Conservation (phyloP, 2,113 vertebrate genomes). For the Zosterops pallidus region DNA sequence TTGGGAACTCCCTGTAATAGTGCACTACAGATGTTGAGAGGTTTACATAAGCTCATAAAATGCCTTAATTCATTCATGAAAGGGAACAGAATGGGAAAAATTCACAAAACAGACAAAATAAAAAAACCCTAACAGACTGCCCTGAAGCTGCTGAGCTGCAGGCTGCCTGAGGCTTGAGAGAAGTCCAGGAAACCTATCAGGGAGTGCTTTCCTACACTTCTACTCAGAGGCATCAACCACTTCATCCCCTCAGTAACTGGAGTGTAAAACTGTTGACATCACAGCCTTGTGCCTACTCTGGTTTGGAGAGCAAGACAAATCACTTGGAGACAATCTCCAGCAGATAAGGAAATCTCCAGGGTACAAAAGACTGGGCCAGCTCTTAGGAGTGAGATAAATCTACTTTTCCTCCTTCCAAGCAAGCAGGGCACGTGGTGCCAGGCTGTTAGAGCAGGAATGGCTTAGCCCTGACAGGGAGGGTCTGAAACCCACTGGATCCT, state of each 20-base stretch:
- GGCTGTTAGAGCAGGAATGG: neutral
- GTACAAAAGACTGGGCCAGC: neutral
- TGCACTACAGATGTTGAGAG: neutral
- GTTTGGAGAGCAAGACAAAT: neutral
- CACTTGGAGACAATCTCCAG: neutral
- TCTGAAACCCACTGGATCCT: neutral
- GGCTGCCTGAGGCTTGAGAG: neutral
- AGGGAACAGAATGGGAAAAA: neutral
- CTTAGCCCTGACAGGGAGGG: neutral
- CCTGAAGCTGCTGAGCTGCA: neutral
- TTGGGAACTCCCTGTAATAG: neutral
- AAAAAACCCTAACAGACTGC: neutral
- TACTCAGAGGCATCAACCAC: neutral
- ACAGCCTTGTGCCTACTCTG: neutral
- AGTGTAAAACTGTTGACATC: neutral
- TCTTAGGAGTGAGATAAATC: neutral
- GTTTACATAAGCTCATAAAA: neutral
- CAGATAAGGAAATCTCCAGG: neutral
- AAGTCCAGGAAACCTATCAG: neutral
- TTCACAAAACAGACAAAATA: neutral
- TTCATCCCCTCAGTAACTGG: neutral
- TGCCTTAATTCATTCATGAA: neutral
- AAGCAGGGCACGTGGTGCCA: rapidly evolving
- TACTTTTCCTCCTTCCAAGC: neutral
- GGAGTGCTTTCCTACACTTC: neutral